phyloP scores from a whole-genome alignment of 1,140 invertebrate genomes.

The Drosophila lacteicornis region DNA sequence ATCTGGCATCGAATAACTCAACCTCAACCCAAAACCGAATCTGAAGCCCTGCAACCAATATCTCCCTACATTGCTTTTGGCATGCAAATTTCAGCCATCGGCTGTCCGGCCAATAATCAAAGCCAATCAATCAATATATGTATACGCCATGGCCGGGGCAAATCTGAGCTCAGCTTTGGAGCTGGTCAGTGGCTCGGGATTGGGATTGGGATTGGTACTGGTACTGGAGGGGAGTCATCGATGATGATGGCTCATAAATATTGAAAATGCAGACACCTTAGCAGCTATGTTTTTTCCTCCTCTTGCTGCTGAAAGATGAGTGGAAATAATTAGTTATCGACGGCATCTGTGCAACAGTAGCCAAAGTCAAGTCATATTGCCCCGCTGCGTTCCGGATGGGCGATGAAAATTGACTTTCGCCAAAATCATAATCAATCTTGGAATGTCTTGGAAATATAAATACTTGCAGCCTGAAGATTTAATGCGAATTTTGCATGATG shows the following conservation, averaged over 20 bases:
- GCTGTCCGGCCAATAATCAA: conserved; percentile 44
- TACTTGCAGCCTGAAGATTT: background rate
- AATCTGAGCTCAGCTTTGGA: conserved; percentile 1
- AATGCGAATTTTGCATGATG: background rate
- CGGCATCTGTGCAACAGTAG: conserved; percentile 53
- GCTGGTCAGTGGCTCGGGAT: conserved; percentile 16
- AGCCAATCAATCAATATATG: conserved; percentile 49
- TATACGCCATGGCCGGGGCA: background rate
- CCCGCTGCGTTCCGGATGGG: conserved; percentile 33
- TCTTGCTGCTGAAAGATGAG: conserved; percentile 39
- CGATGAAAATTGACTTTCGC: conserved; percentile 48
- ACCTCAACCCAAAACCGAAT: background rate
- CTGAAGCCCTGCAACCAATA: conserved; percentile 36
- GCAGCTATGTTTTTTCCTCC: conserved; percentile 16
- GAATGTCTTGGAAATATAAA: conserved; percentile 16
- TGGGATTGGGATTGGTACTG: background rate
- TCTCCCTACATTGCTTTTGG: conserved; percentile 19
- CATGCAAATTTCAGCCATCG: conserved; percentile 49
- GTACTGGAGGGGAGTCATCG: conserved; percentile 10
- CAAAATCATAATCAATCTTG: conserved; percentile 36
- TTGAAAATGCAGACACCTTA: conserved; percentile 50
- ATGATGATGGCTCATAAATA: conserved; percentile 49
- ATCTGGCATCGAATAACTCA: conserved; percentile 31
- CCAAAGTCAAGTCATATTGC: conserved; percentile 26
- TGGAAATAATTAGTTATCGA: conserved; percentile 55